Conservation (phyloP, 2,113 vertebrate species). For the Corapipo altera region DNA sequence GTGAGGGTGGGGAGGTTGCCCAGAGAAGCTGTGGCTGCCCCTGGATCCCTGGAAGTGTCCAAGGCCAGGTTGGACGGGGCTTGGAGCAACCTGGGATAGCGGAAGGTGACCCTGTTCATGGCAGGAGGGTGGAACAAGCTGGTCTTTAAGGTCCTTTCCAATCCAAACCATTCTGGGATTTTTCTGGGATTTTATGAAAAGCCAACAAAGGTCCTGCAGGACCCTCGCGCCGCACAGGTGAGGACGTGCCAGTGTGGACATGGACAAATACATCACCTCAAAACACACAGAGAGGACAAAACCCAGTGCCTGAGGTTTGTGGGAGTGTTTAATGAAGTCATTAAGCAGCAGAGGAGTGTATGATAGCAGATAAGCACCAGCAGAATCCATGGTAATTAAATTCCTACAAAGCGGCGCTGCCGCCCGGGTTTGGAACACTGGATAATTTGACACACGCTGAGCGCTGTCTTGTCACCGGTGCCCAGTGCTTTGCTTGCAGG, state of each 20-base stretch:
- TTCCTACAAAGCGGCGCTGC: background rate
- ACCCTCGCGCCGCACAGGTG: background rate
- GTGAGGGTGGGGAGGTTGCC: background rate
- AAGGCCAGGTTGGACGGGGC: background rate
- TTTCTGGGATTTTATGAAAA: background rate
- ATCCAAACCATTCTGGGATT: background rate
- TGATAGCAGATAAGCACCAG: background rate
- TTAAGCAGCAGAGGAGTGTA: background rate
- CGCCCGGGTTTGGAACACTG: background rate
- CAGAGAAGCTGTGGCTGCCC: background rate
- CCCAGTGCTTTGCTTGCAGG: background rate
- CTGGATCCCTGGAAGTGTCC: background rate
- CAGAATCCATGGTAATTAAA: background rate
- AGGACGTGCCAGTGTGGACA: background rate
- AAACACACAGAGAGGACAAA: background rate
- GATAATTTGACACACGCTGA: background rate
- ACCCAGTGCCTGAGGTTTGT: background rate
- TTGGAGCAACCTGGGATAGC: background rate
- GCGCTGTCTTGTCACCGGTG: background rate
- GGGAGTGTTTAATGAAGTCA: background rate
- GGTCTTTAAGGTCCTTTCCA: background rate
- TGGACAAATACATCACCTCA: rapidly evolving
- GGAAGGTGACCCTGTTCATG: background rate
- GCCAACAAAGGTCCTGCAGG: background rate
- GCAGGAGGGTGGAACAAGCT: background rate